These are phyloP conservation scores for Pentalonia nigronervosa DNA, from an alignment of 1,140 invertebrate genomes.

Conservation along the genomic window DNA sequence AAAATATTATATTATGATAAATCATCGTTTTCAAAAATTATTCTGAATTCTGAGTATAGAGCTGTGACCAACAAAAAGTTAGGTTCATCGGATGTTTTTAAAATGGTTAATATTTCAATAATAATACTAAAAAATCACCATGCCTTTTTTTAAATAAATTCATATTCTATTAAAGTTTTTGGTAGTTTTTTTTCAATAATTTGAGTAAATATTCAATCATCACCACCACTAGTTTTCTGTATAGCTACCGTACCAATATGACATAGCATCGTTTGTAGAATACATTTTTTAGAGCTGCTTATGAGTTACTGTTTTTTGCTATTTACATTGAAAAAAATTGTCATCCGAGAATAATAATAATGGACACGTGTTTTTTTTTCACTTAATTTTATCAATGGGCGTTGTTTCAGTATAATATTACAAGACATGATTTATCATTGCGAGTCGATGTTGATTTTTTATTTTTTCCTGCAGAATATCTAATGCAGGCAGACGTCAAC, in stretches of 20 bases:
- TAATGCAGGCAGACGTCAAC: constrained; percentile 70
- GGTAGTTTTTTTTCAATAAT: neutral
- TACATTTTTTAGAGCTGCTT: neutral
- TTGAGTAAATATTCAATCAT: neutral
- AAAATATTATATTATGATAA: neutral
- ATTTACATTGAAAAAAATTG: neutral
- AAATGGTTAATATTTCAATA: no score
- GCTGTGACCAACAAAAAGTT: no score
- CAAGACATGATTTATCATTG: neutral
- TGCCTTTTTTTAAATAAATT: neutral
- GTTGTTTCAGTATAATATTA: neutral
- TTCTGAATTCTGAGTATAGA: no score
- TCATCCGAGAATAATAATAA: neutral
- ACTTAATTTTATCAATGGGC: neutral
- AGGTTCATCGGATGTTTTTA: no score
- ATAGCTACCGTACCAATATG: neutral
- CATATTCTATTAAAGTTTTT: neutral
- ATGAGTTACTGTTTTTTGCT: neutral
- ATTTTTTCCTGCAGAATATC: constrained; percentile 67
- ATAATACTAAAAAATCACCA: neutral
- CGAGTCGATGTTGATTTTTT: neutral
- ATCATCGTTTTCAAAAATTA: neutral
- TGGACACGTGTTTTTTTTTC: neutral
- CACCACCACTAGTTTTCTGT: neutral
- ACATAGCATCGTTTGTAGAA: neutral